phyloP scores from a whole-genome alignment of 2,888 invertebrate genomes.

The Tetragnatha montana region DNA sequence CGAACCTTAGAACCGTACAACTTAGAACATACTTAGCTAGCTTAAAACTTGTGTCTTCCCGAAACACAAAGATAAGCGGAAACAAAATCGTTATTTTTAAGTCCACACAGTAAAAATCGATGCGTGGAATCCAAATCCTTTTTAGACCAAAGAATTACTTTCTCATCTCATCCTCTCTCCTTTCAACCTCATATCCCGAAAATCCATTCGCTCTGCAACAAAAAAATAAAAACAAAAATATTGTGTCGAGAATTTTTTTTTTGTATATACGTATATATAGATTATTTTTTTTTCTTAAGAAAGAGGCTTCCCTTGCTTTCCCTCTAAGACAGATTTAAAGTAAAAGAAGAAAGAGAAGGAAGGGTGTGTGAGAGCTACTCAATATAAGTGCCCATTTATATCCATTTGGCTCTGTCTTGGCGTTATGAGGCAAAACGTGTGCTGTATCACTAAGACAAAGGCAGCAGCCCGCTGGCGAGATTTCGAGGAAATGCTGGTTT shows the following conservation, averaged over 20 bases:
- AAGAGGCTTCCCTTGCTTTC: constrained; percentile 7
- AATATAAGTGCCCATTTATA: constrained; percentile 68
- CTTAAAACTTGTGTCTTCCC: constrained; percentile 27
- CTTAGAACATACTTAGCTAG: constrained; percentile 28
- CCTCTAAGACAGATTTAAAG: constrained; percentile 19
- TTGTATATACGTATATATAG: constrained; percentile 16
- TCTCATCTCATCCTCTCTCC: constrained; percentile 25
- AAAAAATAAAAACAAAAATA: constrained; percentile 35
- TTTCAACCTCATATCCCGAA: constrained; percentile 19
- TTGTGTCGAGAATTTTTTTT: constrained; percentile 33
- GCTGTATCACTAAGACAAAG: constrained; percentile 65
- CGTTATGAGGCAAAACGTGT: constrained; percentile 66
- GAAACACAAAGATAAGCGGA: constrained; percentile 42
- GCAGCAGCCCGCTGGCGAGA: constrained; percentile 56
- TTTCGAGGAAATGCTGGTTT: constrained; percentile 64
- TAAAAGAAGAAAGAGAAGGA: constrained; percentile 18
- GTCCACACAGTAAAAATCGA: constrained; percentile 57
- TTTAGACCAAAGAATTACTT: constrained; percentile 64
- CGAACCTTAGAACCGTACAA: not conserved
- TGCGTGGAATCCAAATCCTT: constrained; percentile 58
- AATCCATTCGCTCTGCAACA: constrained; percentile 49
- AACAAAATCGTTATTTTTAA: constrained; percentile 33
- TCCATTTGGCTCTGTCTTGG: constrained; percentile 65
- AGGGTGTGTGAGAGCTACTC: constrained; percentile 54
- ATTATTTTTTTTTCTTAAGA: constrained; percentile 29